Conservation (phyloP, 1,140 invertebrate species). For the Zaprionus gabonicus region DNA sequence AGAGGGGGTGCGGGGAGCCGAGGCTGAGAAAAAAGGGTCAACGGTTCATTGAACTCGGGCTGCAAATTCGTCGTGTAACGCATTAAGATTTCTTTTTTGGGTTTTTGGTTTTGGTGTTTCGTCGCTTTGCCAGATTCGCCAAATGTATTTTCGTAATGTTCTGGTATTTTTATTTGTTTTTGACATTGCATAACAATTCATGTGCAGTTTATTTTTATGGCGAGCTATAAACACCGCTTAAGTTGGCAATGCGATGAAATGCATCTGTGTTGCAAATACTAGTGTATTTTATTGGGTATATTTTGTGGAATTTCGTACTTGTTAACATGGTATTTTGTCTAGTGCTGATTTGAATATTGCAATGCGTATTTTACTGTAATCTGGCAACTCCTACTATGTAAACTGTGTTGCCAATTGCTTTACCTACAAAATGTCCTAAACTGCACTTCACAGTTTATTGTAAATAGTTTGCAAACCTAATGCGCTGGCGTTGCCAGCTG, state of each 20-base stretch:
- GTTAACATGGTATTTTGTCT: not conserved
- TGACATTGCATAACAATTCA: conserved; percentile 50
- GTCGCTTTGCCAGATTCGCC: conserved; percentile 55
- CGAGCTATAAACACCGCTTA: conserved; percentile 15
- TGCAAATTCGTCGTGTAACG: conserved; percentile 62
- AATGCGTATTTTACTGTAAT: not conserved
- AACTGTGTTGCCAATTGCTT: not conserved
- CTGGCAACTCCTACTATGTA: not conserved
- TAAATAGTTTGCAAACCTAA: no score
- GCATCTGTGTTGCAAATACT: not conserved
- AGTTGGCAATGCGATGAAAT: not conserved
- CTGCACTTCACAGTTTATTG: not conserved
- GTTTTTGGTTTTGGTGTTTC: conserved; percentile 18
- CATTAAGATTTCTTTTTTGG: conserved; percentile 37
- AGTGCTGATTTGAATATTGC: not conserved
- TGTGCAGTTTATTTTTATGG: conserved; percentile 37
- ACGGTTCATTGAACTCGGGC: conserved; percentile 75
- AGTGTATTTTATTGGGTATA: not conserved
- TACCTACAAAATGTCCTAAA: not conserved
- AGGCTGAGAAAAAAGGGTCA: conserved; percentile 74
- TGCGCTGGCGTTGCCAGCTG: not conserved
- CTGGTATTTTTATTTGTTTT: conserved; percentile 36
- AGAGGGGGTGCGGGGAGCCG: conserved; percentile 10
- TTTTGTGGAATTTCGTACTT: not conserved
- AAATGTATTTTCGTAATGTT: conserved; percentile 55